Conservation (phyloP, 2,888 invertebrate species). For the Epinotia bilunana region DNA sequence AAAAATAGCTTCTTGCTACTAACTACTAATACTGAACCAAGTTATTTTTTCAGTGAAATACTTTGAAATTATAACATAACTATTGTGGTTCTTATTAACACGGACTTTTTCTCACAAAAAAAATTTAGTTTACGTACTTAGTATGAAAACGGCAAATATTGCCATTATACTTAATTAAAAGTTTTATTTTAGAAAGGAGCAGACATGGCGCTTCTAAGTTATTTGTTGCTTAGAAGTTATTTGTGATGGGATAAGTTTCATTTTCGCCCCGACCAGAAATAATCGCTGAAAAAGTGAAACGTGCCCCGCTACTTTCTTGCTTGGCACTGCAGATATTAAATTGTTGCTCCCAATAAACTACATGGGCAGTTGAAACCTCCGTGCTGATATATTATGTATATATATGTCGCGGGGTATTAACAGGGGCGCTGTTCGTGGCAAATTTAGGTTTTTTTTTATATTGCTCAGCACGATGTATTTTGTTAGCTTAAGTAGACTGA, state of each 20-base stretch:
- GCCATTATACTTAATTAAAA: conserved; percentile 10
- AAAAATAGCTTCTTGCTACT: too few species aligned
- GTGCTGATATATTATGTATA: too few species aligned
- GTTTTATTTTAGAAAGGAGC: conserved; percentile 4
- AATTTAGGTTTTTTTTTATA: too few species aligned
- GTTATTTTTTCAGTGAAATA: conserved; percentile 13
- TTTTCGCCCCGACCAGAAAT: not conserved
- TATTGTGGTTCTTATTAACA: conserved; percentile 18
- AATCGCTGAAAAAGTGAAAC: not conserved
- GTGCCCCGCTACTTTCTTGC: not conserved
- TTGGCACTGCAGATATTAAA: not conserved
- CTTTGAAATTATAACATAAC: conserved; percentile 25
- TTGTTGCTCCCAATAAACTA: conserved; percentile 4
- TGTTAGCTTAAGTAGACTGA: too few species aligned
- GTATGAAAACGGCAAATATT: conserved; percentile 3
- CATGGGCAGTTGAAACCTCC: not conserved
- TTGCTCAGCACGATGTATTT: too few species aligned
- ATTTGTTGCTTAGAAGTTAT: not conserved
- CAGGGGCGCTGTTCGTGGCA: too few species aligned
- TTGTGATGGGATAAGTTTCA: not conserved
- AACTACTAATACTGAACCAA: conserved; percentile 17
- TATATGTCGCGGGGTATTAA: too few species aligned
- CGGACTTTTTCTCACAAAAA: conserved; percentile 8
- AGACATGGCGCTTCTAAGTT: not conserved
- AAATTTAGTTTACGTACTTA: conserved; percentile 6